These are phyloP conservation scores for Myotis daubentonii DNA, from an alignment of 2,797 vertebrate genomes.

Conservation along the genomic window DNA sequence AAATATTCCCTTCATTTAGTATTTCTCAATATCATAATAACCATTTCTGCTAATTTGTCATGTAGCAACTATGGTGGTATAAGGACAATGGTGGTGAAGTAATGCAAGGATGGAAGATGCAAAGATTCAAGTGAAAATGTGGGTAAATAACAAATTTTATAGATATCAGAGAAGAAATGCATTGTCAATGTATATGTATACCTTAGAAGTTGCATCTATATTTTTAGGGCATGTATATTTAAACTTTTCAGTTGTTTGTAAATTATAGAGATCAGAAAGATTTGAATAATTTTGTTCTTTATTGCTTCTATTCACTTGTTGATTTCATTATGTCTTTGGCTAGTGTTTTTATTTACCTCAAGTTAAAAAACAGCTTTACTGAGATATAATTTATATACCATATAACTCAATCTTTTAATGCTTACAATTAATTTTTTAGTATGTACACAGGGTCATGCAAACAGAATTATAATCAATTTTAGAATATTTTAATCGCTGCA, in stretches of 20 bases:
- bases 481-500: not conserved
- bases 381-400: not conserved
- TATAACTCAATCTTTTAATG: not conserved
- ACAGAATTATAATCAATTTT: not conserved
- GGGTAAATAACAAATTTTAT: not conserved
- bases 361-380: not conserved
- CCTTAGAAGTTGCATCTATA: not conserved
- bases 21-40: conserved; percentile 1
- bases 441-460: not conserved
- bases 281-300: conserved; percentile 34
- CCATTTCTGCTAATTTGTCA: not conserved
- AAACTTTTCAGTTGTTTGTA: not conserved
- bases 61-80: not conserved
- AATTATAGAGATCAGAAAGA: not conserved
- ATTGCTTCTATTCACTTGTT: not conserved
- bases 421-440: not conserved
- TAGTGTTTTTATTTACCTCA: not conserved
- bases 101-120: not conserved
- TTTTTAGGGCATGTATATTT: not conserved
- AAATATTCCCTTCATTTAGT: not conserved
- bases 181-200: not conserved
- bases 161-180: not conserved
- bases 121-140: not conserved
- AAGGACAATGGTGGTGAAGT: not conserved
- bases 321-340: not conserved